A percentile compares a stretch with the other conserved stretches of the same genome.
Conservation (phyloP, 2,113 vertebrate species). For the Cygnus atratus region DNA sequence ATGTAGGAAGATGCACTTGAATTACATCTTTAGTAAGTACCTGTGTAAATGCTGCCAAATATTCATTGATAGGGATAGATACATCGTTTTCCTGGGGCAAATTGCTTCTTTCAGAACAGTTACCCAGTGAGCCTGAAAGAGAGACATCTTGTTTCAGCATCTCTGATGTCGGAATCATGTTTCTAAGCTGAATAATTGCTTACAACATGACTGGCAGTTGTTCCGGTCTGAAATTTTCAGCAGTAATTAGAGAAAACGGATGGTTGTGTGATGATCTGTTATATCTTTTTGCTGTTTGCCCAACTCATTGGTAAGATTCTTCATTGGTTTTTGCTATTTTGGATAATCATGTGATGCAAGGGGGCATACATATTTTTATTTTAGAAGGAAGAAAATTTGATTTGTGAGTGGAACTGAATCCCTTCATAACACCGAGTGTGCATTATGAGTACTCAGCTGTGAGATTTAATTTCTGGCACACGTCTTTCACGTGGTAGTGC, state of each 20-base stretch:
- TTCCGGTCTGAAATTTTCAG: background rate
- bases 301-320: background rate
- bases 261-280: background rate
- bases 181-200: background rate
- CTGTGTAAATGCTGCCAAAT: background rate
- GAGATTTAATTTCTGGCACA: background rate
- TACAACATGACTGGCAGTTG: background rate
- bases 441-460: background rate
- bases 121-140: background rate
- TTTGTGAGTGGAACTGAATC: background rate
- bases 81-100: background rate
- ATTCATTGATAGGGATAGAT: background rate
- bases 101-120: background rate
- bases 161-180: background rate
- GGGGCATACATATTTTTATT: background rate
- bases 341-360: background rate
- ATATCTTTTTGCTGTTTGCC: background rate
- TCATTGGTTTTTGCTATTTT: background rate
- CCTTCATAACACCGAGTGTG: background rate
- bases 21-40: background rate
- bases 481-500: background rate
- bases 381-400: background rate
- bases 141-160: background rate
- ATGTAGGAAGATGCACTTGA: background rate
- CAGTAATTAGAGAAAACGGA: background rate